Percentiles rank a stretch among this genome's conserved stretches.
Evolutionary conservation across 1,140 invertebrate genomes (phyloP).

Genomic region (Pinna nobilis): DNA sequence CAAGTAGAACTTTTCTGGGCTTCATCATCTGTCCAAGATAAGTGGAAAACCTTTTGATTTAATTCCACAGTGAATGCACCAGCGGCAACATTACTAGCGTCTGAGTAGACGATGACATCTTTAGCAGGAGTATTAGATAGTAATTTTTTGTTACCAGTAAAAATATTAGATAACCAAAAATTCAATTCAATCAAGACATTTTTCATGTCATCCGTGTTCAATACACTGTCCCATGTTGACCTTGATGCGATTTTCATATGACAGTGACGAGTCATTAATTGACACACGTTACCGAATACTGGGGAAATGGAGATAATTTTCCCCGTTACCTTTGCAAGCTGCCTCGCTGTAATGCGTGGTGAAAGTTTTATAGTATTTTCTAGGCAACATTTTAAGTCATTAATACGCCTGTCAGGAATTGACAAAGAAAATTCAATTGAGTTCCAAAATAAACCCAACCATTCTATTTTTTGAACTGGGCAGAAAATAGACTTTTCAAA

Average conservation of each 20-base stretch:
- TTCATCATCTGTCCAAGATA: conserved; percentile 18
- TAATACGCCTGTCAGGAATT: conserved; percentile 31
- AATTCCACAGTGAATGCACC: conserved; percentile 21
- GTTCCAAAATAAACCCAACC: conserved; percentile 35
- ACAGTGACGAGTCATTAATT: conserved; percentile 28
- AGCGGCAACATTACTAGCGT: conserved; percentile 30
- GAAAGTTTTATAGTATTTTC: not conserved
- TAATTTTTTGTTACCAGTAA: not conserved
- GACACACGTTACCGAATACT: conserved; percentile 31
- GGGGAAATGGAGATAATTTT: conserved; percentile 41
- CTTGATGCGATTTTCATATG: not conserved
- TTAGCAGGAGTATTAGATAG: not conserved
- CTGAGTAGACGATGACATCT: conserved; percentile 18
- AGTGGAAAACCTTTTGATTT: conserved; percentile 29
- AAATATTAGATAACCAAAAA: conserved; percentile 1
- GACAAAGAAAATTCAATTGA: conserved; percentile 12
- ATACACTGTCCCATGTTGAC: conserved; percentile 1
- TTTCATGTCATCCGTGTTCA: not conserved
- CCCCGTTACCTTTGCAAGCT: conserved; percentile 29
- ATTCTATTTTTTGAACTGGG: conserved; percentile 30
- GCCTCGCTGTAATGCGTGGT: not conserved
- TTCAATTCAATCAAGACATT: conserved; percentile 6
- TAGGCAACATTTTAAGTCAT: not conserved
- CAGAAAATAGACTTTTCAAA: conserved; percentile 32
- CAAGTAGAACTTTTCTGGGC: conserved; percentile 17